Percentiles rank a stretch among this genome's conserved stretches.
phyloP scores from a whole-genome alignment of 2,888 invertebrate species.

The Phasia obesa region DNA sequence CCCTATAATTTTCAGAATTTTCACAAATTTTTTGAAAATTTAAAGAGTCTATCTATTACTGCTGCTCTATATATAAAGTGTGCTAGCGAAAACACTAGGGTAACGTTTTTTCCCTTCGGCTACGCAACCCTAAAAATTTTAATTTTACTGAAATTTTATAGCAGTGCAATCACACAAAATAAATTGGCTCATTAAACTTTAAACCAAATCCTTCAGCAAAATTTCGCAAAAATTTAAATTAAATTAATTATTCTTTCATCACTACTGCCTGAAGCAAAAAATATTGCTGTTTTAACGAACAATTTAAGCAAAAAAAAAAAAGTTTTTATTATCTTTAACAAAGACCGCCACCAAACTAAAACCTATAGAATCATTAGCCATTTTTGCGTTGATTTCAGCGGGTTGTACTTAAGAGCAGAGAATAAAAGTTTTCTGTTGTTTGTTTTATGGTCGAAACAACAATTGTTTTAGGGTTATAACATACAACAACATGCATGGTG shows the following conservation, averaged over 20 bases:
- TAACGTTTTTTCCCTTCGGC: too few species aligned
- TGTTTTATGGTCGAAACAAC: slow-evolving; percentile 46
- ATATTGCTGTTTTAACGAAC: not conserved
- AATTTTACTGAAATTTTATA: too few species aligned
- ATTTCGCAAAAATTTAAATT: slow-evolving; percentile 27
- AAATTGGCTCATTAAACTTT: slow-evolving; percentile 1
- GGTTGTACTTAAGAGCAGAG: not conserved
- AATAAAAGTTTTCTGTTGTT: slow-evolving; percentile 26
- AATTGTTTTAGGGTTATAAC: slow-evolving; percentile 50
- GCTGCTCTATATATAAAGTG: too few species aligned
- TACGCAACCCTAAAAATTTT: too few species aligned
- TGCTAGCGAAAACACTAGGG: too few species aligned
- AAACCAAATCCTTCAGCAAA: not conserved
- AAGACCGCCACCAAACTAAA: slow-evolving; percentile 34
- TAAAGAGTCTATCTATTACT: too few species aligned
- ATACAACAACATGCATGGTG: slow-evolving; percentile 13
- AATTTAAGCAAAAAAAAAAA: slow-evolving; percentile 16
- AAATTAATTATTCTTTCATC: slow-evolving; percentile 25
- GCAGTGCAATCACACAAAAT: not conserved
- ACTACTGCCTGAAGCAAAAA: slow-evolving; percentile 8
- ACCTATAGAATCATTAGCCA: slow-evolving; percentile 40
- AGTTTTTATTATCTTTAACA: slow-evolving; percentile 32
- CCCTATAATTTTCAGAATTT: too few species aligned
- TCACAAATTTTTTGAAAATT: too few species aligned
- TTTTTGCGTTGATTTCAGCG: slow-evolving; percentile 38